Evolutionary conservation across 2,888 invertebrate species (phyloP).

Genomic region (Toxonevra muliebris): DNA sequence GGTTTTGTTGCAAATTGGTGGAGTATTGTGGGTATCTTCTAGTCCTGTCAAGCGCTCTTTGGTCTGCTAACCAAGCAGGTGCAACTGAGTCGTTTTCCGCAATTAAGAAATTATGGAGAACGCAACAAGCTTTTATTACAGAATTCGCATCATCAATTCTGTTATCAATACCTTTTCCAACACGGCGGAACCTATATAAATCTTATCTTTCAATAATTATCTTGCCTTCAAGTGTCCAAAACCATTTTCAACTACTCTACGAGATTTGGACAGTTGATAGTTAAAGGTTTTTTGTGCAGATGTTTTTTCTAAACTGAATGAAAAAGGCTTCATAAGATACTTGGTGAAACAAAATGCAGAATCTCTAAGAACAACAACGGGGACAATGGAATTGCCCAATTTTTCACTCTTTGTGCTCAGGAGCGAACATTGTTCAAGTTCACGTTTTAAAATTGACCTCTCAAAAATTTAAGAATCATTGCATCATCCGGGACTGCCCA

Average conservation of each 20-base stretch:
- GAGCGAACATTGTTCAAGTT: slow-evolving; percentile 1
- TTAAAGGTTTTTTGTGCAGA: too few species aligned
- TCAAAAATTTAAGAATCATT: slow-evolving; percentile 28
- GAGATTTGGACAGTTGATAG: too few species aligned
- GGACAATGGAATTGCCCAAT: slow-evolving; percentile 4
- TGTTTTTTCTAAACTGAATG: too few species aligned
- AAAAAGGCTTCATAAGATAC: slow-evolving; percentile 32
- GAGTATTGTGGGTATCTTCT: too few species aligned
- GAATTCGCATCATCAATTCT: slow-evolving; percentile 13
- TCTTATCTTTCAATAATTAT: too few species aligned
- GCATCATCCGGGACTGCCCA: slow-evolving; percentile 25
- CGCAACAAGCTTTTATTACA: slow-evolving; percentile 17
- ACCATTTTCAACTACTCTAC: too few species aligned
- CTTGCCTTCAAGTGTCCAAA: too few species aligned
- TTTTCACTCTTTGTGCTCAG: not conserved
- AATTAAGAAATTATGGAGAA: slow-evolving; percentile 20
- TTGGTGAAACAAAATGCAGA: slow-evolving; percentile 30
- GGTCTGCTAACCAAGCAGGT: too few species aligned
- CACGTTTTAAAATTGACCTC: slow-evolving; percentile 15
- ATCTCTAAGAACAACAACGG: slow-evolving; percentile 22
- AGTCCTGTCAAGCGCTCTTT: too few species aligned
- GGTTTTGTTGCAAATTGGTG: too few species aligned
- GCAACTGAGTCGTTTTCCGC: slow-evolving; percentile 1
- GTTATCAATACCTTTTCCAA: slow-evolving; percentile 4
- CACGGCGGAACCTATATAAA: not conserved